Conservation (phyloP, 2,113 vertebrate genomes). For the Myrmecophaga tridactyla region DNA sequence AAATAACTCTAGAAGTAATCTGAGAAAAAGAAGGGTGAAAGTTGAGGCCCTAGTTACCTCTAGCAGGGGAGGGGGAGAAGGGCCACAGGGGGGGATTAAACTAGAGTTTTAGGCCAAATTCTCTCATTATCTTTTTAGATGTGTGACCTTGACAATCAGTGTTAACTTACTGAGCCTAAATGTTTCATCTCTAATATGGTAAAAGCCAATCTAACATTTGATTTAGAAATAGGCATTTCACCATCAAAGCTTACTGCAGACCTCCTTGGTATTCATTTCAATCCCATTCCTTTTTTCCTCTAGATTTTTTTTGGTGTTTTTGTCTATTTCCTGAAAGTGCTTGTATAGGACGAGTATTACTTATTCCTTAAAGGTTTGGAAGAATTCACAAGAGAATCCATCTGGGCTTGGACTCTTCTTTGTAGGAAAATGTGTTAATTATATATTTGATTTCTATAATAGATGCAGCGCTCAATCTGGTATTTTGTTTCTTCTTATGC, state of each 20-base stretch:
- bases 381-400: background rate
- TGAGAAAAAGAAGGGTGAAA: background rate
- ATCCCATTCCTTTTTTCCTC: background rate
- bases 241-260: background rate
- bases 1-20: slow-evolving; percentile 29
- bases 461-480: background rate
- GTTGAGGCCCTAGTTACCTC: background rate
- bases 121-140: background rate
- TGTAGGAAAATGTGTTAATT: background rate
- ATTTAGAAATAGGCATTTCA: background rate
- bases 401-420: background rate
- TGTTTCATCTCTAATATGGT: background rate
- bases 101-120: background rate
- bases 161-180: background rate
- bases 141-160: background rate
- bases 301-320: background rate
- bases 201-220: background rate
- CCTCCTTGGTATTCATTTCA: background rate
- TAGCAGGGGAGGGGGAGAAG: no score
- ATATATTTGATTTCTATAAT: background rate
- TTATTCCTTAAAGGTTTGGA: background rate
- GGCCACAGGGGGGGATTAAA: background rate
- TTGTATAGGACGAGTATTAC: background rate
- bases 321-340: background rate
- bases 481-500: background rate